These are phyloP conservation scores for Pantherophis guttatus DNA, from an alignment of 2,113 vertebrate species.

Conservation along the genomic window DNA sequence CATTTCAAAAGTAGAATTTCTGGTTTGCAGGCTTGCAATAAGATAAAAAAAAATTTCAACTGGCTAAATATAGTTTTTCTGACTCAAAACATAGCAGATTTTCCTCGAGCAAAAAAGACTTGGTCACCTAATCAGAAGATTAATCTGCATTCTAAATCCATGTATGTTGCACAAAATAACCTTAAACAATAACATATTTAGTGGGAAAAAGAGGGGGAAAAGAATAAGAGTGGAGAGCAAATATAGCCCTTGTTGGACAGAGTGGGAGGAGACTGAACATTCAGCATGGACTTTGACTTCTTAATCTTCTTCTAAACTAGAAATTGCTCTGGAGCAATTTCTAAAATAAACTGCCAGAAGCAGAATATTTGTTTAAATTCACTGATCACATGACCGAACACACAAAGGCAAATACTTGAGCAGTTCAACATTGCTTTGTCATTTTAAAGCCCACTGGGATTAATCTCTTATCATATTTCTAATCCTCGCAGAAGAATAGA, in stretches of 20 bases:
- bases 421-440: background rate
- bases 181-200: background rate
- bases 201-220: background rate
- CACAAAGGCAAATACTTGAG: background rate
- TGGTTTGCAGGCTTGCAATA: background rate
- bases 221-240: background rate
- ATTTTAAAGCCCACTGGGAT: background rate
- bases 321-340: background rate
- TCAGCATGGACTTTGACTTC: background rate
- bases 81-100: background rate
- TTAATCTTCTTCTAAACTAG: background rate
- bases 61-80: background rate
- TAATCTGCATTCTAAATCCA: background rate
- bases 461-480: background rate
- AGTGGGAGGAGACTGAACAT: background rate
- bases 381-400: background rate
- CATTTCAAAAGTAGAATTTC: background rate
- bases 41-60: background rate
- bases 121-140: background rate
- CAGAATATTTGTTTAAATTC: background rate
- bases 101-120: background rate
- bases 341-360: background rate
- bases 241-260: background rate
- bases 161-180: background rate
- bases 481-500: background rate